Conservation (phyloP, 2,113 vertebrate genomes). For the Martes martes region DNA sequence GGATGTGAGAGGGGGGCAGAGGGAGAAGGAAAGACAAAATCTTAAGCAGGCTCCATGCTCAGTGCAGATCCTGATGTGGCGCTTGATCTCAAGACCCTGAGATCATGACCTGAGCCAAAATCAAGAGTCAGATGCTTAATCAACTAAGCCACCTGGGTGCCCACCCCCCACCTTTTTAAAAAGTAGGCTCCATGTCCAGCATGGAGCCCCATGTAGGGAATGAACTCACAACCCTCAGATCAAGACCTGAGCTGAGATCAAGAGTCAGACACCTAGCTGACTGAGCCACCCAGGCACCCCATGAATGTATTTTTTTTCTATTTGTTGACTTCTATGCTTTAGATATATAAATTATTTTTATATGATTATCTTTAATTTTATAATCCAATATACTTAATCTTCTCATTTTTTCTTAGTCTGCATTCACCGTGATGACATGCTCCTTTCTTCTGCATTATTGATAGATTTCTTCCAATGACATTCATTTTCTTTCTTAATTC, state of each 20-base stretch:
- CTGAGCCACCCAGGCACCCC: background rate
- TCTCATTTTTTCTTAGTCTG: background rate
- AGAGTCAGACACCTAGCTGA: background rate
- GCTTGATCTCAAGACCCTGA: background rate
- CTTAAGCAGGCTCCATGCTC: background rate
- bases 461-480: background rate
- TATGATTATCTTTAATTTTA: background rate
- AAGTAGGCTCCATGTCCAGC: background rate
- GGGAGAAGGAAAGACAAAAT: background rate
- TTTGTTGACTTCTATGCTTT: background rate
- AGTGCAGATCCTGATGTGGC: background rate
- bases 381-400: background rate
- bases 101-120: background rate
- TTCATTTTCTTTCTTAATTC: background rate
- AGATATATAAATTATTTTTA: background rate
- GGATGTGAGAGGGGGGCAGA: background rate
- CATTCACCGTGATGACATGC: background rate
- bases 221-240: background rate
- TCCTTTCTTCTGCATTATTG: background rate
- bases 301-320: background rate
- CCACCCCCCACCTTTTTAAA: background rate
- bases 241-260: background rate
- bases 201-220: background rate
- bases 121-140: background rate
- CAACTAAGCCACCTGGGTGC: background rate